Conservation (phyloP, 2,888 invertebrate species). For the Prostheceraeus crozeri region DNA sequence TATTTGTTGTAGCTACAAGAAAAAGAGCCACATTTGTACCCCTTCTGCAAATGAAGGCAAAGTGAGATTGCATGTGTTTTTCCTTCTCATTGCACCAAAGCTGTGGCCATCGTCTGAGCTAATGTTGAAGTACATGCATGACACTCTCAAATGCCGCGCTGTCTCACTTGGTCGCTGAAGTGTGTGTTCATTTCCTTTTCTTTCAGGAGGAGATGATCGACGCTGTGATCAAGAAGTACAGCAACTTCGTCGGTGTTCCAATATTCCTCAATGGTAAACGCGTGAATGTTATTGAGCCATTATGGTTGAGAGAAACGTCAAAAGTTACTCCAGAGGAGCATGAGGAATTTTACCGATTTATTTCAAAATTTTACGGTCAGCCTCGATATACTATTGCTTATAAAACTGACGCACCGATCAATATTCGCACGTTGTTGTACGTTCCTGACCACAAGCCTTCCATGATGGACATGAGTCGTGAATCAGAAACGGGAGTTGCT, state of each 20-base stretch:
- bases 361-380: constrained; percentile 73
- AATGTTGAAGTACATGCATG: constrained; percentile 72
- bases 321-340: constrained; percentile 67
- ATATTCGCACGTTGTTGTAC: constrained; percentile 74
- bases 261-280: constrained; percentile 80
- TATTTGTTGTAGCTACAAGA: too few relatives aligned
- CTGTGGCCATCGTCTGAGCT: constrained; percentile 68
- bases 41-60: too few relatives aligned
- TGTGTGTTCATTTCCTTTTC: background rate
- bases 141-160: constrained; percentile 73
- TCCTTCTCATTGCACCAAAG: too few relatives aligned
- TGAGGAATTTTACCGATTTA: constrained; percentile 81
- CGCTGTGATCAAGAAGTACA: constrained; percentile 86
- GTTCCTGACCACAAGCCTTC: constrained; percentile 82
- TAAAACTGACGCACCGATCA: constrained; percentile 76
- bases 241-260: constrained; percentile 89
- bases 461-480: constrained; percentile 65
- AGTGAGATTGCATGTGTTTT: too few relatives aligned
- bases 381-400: constrained; percentile 77
- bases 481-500: constrained; percentile 72
- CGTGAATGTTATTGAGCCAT: constrained; percentile 72
- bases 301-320: constrained; percentile 35
- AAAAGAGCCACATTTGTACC: too few relatives aligned
- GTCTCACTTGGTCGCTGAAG: too few relatives aligned
- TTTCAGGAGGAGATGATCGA: constrained; percentile 52